A percentile compares a stretch with the other conserved stretches of the same genome.
These are phyloP conservation scores for Colostygia pectinataria DNA, from an alignment of 2,888 invertebrate genomes.

Conservation along the genomic window DNA sequence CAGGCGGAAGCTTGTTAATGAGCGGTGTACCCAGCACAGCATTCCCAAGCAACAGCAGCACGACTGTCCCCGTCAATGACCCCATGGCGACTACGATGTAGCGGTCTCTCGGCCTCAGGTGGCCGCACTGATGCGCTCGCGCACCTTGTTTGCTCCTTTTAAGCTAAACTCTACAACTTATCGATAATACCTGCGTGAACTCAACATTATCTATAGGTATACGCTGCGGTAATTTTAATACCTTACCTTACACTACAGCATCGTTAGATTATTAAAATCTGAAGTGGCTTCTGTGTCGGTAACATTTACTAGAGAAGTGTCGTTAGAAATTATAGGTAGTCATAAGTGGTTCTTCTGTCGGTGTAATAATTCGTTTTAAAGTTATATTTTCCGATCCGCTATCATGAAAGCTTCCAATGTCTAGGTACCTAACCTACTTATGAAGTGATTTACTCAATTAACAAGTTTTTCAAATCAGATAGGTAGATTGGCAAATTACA, in stretches of 20 bases:
- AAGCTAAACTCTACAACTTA: constrained; percentile 56
- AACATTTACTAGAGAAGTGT: not conserved
- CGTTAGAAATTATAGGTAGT: not conserved
- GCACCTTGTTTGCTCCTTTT: constrained; percentile 57
- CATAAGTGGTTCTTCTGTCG: constrained; percentile 7
- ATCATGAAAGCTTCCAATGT: constrained; percentile 3
- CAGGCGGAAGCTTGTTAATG: constrained; percentile 63
- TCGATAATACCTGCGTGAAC: constrained; percentile 25
- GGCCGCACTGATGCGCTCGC: constrained; percentile 58
- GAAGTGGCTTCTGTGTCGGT: constrained; percentile 15
- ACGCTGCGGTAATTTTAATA: constrained; percentile 3
- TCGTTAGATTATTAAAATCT: constrained; percentile 1
- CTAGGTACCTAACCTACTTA: not conserved
- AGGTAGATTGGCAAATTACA: too few relatives aligned
- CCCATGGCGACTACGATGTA: constrained; percentile 59
- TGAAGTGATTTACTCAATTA: not conserved
- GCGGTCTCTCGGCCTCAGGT: constrained; percentile 44
- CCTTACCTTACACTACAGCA: not conserved
- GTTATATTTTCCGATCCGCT: constrained; percentile 5
- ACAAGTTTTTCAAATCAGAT: not conserved
- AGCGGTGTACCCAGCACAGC: constrained; percentile 59
- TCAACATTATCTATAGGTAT: constrained; percentile 13
- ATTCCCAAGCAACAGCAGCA: constrained; percentile 51
- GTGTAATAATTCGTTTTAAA: not conserved
- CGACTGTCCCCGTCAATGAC: constrained; percentile 59